Evolutionary conservation across 1,140 invertebrate species (phyloP), one percentile per base, ranked within the genome.

Genomic region (Apis mellifera): DNA sequence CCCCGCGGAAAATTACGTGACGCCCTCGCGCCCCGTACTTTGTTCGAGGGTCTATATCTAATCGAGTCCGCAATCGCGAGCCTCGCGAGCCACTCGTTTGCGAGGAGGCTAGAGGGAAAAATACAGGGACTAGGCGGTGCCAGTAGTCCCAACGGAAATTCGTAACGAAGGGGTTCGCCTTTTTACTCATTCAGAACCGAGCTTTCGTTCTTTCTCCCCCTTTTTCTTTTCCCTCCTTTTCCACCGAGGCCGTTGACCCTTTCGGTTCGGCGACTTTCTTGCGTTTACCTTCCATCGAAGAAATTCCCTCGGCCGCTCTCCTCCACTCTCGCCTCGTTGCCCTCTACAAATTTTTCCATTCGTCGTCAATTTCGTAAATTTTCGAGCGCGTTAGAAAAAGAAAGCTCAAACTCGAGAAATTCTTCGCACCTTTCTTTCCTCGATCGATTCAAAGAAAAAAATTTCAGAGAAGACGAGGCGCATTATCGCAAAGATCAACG

Each of bases 1-100:
- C 65, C 74, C 77, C 78, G 76, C 84, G 81, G 85, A 89, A 91
- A 92, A 92, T 92, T 92, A 91, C 91, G 91, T 88, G 91, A 91
- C 87, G 81, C 81, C 86, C 64, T 78, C 54, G 65, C 76, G 81
- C 69, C 15, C 13, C 8, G 69, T 73, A 59, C 71, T 70, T 60
- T n/a, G 42, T 74, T 72, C n/a, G 21, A 48, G 57, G 59, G 32
- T n/a, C n/a, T 26, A 26, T 7, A 23, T 57, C 65, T 74, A 75
- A 65, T 70, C 76, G 32, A 59, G 32, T 52, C 32, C 65, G 54
- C 57, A 48, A 52, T 59, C 65, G 57, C 32, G 71, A 83, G 21
- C 9, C 19, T 13, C 15, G 55, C 26, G 66, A 13, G 54, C 26
- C 32, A 42, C 48, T 75, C 48, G 72, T 74, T 50, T 62, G n/a